Conservation (phyloP, 2,797 vertebrate species). For the Cyprinella venusta region DNA sequence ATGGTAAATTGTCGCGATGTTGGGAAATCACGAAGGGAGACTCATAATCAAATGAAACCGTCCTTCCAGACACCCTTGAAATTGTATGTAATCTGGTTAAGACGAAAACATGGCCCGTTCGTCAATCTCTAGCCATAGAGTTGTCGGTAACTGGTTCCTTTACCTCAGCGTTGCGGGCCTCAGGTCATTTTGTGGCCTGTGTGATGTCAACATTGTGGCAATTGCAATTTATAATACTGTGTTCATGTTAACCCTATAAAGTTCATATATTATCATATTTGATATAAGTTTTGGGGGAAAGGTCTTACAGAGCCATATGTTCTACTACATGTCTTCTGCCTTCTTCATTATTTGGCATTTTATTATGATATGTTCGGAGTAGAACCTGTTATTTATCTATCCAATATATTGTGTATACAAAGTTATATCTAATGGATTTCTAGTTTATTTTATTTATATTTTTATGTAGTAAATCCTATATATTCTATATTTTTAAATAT, state of each 20-base stretch:
- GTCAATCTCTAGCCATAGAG: background rate
- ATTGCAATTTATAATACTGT: background rate
- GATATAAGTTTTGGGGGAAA: too few relatives aligned
- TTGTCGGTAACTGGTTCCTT: constrained; percentile 3
- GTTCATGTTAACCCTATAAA: background rate
- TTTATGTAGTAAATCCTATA: too few relatives aligned
- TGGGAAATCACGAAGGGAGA: constrained; percentile 6
- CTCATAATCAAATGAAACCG: constrained; percentile 18
- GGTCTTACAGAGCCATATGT: background rate
- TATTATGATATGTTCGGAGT: background rate
- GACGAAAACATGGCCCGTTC: background rate
- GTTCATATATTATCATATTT: background rate
- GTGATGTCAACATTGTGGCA: background rate
- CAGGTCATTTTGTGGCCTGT: too few relatives aligned
- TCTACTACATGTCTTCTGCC: background rate
- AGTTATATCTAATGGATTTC: too few relatives aligned
- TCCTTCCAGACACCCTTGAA: constrained; percentile 25
- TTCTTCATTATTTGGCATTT: background rate
- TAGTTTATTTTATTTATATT: background rate
- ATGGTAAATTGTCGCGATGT: constrained; percentile 12
- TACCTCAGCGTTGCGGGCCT: background rate
- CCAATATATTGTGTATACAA: background rate
- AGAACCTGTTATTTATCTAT: background rate
- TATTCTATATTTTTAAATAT: background rate
- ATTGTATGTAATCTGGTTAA: constrained; percentile 14